Percentiles rank a stretch among this genome's conserved stretches.
Conservation (phyloP, 2,888 invertebrate genomes). For the Microlaimidae sp. region DNA sequence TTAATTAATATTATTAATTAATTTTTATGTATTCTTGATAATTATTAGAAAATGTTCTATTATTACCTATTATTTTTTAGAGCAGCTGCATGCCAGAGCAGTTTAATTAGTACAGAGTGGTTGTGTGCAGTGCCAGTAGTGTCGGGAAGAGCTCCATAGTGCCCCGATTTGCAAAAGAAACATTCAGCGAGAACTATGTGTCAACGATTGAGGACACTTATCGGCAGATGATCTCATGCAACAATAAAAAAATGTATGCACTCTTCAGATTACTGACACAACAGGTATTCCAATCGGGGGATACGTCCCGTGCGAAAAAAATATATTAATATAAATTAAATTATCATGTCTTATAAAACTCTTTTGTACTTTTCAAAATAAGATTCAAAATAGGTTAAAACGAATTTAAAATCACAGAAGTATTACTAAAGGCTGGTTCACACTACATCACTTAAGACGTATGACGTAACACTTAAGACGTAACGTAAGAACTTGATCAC, state of each 20-base stretch:
- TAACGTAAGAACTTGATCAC: too few species aligned
- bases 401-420: too few species aligned
- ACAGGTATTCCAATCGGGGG: constrained; percentile 70
- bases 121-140: constrained; percentile 89
- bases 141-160: constrained; percentile 81
- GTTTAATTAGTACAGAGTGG: constrained; percentile 97
- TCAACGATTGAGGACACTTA: constrained; percentile 99
- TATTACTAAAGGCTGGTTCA: too few species aligned
- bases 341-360: too few species aligned
- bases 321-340: too few species aligned
- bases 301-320: background rate
- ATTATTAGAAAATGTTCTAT: too few species aligned
- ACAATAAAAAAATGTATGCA: constrained; percentile 97
- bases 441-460: too few species aligned
- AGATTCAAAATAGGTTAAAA: too few species aligned
- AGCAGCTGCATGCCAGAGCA: constrained; percentile 63
- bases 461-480: too few species aligned
- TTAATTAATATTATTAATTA: too few species aligned
- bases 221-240: constrained; percentile 55
- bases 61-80: constrained; percentile 8
- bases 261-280: constrained; percentile 97
- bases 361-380: too few species aligned
- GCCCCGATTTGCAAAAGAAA: constrained; percentile 88
- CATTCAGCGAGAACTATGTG: constrained; percentile 93
- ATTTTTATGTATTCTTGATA: too few species aligned